These are phyloP conservation scores for Thryonomys swinderianus DNA, from an alignment of 2,113 vertebrate species.

Conservation along the genomic window DNA sequence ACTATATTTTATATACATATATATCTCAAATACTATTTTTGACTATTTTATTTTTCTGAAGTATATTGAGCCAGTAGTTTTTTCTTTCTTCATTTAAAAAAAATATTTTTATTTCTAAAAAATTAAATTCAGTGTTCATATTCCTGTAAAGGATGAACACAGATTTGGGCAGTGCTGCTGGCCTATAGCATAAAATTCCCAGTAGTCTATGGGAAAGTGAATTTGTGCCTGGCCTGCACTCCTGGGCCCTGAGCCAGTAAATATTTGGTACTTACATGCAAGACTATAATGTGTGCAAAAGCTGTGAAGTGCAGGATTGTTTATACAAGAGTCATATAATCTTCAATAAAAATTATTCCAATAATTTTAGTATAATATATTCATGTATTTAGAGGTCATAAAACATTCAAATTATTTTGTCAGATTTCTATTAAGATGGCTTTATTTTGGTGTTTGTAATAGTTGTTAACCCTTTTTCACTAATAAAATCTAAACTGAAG, in stretches of 20 bases:
- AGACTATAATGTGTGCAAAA: constrained; percentile 36
- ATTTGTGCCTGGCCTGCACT: neutral
- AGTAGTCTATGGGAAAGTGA: constrained; percentile 43
- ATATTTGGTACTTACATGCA: constrained; percentile 32
- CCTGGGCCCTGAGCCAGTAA: neutral
- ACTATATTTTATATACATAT: neutral
- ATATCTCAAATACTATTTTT: constrained; percentile 25
- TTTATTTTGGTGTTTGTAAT: constrained; percentile 54
- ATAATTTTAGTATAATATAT: constrained; percentile 26
- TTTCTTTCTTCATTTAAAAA: neutral
- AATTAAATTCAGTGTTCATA: constrained; percentile 83
- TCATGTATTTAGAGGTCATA: constrained; percentile 30
- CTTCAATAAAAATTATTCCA: constrained; percentile 38
- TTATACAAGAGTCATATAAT: neutral
- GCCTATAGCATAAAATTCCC: neutral
- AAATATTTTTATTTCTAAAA: constrained; percentile 49
- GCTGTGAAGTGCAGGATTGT: constrained; percentile 28
- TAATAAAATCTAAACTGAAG: constrained; percentile 45
- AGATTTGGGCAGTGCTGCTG: constrained; percentile 70
- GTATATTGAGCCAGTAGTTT: constrained; percentile 25
- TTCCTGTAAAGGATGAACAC: constrained; percentile 77
- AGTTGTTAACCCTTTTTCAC: constrained; percentile 45
- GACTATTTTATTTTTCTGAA: constrained; percentile 47
- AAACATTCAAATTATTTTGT: constrained; percentile 50
- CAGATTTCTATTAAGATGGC: neutral